phyloP scores from a whole-genome alignment of 2,888 invertebrate genomes.

The Diarsia mendica region DNA sequence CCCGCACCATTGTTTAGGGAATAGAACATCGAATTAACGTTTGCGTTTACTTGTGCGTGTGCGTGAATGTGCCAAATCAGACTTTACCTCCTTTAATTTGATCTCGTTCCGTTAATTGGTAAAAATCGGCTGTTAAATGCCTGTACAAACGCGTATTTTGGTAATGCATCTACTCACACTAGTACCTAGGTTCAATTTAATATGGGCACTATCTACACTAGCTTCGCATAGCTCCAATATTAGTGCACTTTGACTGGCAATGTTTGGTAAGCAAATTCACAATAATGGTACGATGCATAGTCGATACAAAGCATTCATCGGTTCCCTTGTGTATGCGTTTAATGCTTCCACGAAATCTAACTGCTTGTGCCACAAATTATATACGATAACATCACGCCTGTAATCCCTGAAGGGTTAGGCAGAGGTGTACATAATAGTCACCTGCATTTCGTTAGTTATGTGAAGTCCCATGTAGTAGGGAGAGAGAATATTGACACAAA shows the following conservation, averaged over 20 bases:
- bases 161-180: not conserved
- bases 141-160: not conserved
- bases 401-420: too few relatives aligned
- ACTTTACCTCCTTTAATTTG: not conserved
- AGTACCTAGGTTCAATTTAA: not conserved
- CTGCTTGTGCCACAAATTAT: not conserved
- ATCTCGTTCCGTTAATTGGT: not conserved
- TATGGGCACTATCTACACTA: not conserved
- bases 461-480: too few relatives aligned
- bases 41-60: too few relatives aligned
- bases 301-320: not conserved
- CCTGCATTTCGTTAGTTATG: too few relatives aligned
- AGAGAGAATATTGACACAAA: too few relatives aligned
- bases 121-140: not conserved
- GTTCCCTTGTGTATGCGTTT: not conserved
- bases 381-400: too few relatives aligned
- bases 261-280: constrained; percentile 4
- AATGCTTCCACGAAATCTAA: not conserved
- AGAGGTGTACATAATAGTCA: too few relatives aligned
- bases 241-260: constrained; percentile 3
- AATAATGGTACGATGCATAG: constrained; percentile 5
- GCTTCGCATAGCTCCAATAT: not conserved
- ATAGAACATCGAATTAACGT: too few relatives aligned
- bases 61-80: too few relatives aligned
- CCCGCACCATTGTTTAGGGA: too few relatives aligned